Base-by-base conservation (phyloP, 2,113 vertebrate genomes). In the Petrocephalus zakoni region DNA sequence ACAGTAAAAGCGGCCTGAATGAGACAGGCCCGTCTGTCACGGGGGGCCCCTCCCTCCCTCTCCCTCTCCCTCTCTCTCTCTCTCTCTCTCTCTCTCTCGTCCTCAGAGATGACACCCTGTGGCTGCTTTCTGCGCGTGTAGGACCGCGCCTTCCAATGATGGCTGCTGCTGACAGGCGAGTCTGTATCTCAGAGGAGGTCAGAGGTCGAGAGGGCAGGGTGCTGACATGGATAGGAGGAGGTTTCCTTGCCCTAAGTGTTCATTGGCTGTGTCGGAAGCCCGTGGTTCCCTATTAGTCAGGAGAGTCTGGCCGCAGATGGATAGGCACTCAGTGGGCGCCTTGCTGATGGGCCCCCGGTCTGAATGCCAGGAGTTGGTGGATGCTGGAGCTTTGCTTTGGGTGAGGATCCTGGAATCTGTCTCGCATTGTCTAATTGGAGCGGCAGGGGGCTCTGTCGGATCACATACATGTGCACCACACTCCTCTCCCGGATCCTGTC, bases 1-100 rank as follows among this genome's bases (percentile, higher is more conserved):
- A 92, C 92, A 93, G 93, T 93, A 95, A 95, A 96, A 95, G 93
- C 95, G 95, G 95, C 94, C 94, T 95, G 94, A 95, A 95, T 95
- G 95, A 96, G 95, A 95, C 61, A 4, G 58, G 58, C 22, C 61
- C n/a, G 61, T 64, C 61, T 29, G 61, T 64, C 61, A 25, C 10
- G 9, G n/a, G 68, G 68, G 68, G 68, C 1, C 52, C 52, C 68
- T 72, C 68, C 29, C 29, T 34, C 25, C n/a, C 29, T 34, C 29
- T 6, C 19, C 9, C 19, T 61, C 56, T 22, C 22, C 21, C 21
- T 29, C 61, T 29, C 61, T 6, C 29, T 75, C 11, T 37, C 11
- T 34, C 34, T 34, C 11, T 34, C n/a, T n/a, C n/a, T 53, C 52
- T 53, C 29, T 15, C 1, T 34, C 29, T 10, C 29, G 15, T 34